Conservation (phyloP, 1,140 invertebrate genomes). For the Nylanderia fulva region DNA sequence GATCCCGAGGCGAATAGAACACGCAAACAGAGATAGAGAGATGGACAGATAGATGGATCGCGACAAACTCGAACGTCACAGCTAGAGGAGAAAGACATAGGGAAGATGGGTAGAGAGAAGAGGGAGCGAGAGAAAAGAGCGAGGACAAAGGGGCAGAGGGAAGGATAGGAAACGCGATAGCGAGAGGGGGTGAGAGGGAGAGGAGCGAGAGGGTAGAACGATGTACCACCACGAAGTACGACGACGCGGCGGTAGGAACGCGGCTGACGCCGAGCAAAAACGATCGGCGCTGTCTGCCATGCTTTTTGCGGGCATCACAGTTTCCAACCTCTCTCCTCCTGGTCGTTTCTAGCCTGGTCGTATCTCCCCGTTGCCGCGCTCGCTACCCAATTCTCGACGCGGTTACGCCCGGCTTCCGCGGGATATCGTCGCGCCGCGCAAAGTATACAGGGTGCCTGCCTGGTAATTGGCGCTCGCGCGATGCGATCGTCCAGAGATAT, state of each 20-base stretch:
- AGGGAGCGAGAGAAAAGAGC: neutral
- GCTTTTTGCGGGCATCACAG: conserved; percentile 85
- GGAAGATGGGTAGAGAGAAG: conserved; percentile 49
- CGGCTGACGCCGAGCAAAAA: conserved; percentile 87
- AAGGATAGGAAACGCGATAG: neutral
- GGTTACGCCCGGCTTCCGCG: conserved; percentile 72
- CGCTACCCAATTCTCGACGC: conserved; percentile 76
- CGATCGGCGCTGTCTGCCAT: conserved; percentile 85
- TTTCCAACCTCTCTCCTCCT: conserved; percentile 83
- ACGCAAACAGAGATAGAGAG: conserved; percentile 74
- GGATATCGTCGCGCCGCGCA: conserved; percentile 36
- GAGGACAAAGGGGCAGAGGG: conserved; percentile 10
- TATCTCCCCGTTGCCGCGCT: conserved; percentile 74
- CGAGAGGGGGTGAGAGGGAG: conserved; percentile 53
- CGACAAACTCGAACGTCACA: conserved; percentile 52
- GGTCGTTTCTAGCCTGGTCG: conserved; percentile 72
- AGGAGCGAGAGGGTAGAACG: conserved; percentile 77
- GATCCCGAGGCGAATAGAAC: conserved; percentile 78
- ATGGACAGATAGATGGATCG: conserved; percentile 73
- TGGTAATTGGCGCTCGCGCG: conserved; percentile 42
- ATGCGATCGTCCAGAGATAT: conserved; percentile 10
- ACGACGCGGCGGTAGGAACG: conserved; percentile 84
- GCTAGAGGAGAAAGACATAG: neutral
- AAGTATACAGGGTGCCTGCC: conserved; percentile 44
- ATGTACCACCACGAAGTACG: conserved; percentile 85